Evolutionary conservation across 2,113 vertebrate species (phyloP).

Genomic region (Malurus alboscapulatus): DNA sequence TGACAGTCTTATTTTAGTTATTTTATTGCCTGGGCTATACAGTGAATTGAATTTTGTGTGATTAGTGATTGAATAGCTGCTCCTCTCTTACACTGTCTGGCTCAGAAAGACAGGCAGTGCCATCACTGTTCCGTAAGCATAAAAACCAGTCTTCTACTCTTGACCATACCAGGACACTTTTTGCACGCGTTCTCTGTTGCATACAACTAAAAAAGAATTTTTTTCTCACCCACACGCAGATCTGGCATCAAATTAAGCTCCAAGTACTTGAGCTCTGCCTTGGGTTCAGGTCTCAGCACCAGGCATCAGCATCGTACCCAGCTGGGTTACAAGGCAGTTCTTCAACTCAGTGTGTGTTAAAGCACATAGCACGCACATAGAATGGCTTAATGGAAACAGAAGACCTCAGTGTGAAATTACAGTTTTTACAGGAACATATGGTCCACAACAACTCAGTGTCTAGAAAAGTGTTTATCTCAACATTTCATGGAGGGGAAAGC

Average conservation of each 20-base stretch:
- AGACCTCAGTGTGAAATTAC: background rate
- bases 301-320: background rate
- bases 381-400: background rate
- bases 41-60: background rate
- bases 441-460: background rate
- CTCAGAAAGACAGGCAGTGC: background rate
- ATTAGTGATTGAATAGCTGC: background rate
- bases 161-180: background rate
- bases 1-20: background rate
- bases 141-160: background rate
- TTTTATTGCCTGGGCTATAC: background rate
- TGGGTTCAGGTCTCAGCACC: background rate
- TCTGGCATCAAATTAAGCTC: background rate
- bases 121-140: background rate
- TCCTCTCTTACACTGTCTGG: background rate
- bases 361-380: background rate
- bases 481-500: background rate
- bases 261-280: background rate
- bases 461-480: slow-evolving; percentile 20
- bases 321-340: background rate
- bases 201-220: background rate
- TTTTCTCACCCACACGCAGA: background rate
- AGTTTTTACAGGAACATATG: slow-evolving; percentile 17
- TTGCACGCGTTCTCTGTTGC: background rate
- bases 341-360: background rate